These are phyloP conservation scores for Electrophaes corylata DNA, from an alignment of 2,888 invertebrate species.

Conservation along the genomic window DNA sequence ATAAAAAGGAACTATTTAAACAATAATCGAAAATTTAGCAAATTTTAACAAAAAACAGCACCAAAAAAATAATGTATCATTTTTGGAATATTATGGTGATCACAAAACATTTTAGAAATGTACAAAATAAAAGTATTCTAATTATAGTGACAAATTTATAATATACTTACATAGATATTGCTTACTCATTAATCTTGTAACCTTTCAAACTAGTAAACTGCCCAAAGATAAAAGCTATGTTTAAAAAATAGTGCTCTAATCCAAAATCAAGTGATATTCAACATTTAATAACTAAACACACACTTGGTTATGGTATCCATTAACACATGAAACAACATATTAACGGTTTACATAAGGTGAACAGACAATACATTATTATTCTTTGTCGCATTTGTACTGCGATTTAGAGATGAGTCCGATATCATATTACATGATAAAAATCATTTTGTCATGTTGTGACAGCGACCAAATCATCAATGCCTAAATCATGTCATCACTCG, in stretches of 20 bases:
- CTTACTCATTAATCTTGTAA: no score
- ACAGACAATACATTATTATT: no score
- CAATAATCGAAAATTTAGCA: conserved; percentile 2
- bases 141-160: conserved; percentile 1
- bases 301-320: no score
- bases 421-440: no score
- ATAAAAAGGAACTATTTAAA: neutral
- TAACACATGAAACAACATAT: no score
- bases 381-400: no score
- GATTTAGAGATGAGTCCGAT: no score
- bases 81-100: conserved; percentile 46
- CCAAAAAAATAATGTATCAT: conserved; percentile 40
- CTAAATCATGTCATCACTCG: no score
- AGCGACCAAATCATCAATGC: no score
- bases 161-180: no score
- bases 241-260: conserved; percentile 12
- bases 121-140: conserved; percentile 2
- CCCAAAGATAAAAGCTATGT: conserved; percentile 10
- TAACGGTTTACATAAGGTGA: no score
- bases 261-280: conserved; percentile 2
- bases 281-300: neutral
- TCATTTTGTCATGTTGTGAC: no score
- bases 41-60: conserved; percentile 49
- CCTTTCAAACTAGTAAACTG: conserved; percentile 5
- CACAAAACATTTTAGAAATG: conserved; percentile 29